Evolutionary conservation across 2,888 invertebrate genomes (phyloP).

Genomic region (Caenorhabditis zanzibari): DNA sequence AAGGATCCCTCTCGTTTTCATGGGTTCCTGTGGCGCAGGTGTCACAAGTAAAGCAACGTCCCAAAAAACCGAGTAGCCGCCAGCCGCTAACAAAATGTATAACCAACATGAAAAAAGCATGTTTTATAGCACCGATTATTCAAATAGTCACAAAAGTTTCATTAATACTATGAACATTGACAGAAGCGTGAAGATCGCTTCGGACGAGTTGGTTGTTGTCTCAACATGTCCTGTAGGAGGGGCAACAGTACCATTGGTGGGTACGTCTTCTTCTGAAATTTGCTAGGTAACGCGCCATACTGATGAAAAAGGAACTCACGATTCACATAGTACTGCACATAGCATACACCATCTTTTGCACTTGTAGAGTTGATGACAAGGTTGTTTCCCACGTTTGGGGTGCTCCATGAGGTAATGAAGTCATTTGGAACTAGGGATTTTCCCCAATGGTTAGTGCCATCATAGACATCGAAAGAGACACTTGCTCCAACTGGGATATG

Average conservation of each 20-base stretch:
- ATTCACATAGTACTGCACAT: constrained; percentile 31
- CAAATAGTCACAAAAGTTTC: too few relatives aligned
- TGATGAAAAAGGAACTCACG: constrained; percentile 16
- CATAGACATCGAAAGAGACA: constrained; percentile 10
- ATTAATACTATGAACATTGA: too few relatives aligned
- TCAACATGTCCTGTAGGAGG: constrained; percentile 8
- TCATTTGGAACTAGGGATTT: neutral
- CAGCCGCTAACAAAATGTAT: too few relatives aligned
- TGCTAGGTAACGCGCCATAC: too few relatives aligned
- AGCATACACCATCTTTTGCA: constrained; percentile 9
- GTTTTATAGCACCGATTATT: too few relatives aligned
- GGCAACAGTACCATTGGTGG: neutral
- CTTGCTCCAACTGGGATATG: neutral
- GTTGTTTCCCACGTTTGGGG: constrained; percentile 10
- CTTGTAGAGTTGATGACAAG: constrained; percentile 3
- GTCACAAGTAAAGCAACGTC: too few relatives aligned
- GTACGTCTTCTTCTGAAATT: constrained; percentile 12
- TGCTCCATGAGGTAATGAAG: constrained; percentile 19
- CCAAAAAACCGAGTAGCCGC: too few relatives aligned
- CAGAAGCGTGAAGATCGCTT: neutral
- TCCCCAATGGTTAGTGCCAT: neutral
- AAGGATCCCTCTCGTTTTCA: too few relatives aligned
- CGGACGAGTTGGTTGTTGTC: constrained; percentile 21
- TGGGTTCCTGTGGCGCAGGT: too few relatives aligned
- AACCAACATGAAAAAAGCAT: too few relatives aligned